Evolutionary conservation across 2,113 vertebrate species (phyloP).

Genomic region (zebrafish (Danio rerio)): GRCz12tu NC_133182.1:54417001-54417500

Average conservation of each 20-base stretch:
- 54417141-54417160: conserved; percentile 10
- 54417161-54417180: conserved; percentile 11
- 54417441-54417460: conserved; percentile 11
- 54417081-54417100: conserved; percentile 9
- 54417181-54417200: conserved; percentile 32
- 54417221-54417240: neutral
- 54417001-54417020: conserved; percentile 44
- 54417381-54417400: neutral
- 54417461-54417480: conserved; percentile 14
- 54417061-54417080: neutral
- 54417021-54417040: conserved; percentile 52
- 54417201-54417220: neutral
- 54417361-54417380: neutral
- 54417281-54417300: conserved; percentile 34
- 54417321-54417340: conserved; percentile 44
- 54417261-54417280: conserved; percentile 8
- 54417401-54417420: conserved; percentile 16
- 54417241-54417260: neutral
- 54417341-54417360: neutral
- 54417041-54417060: neutral
- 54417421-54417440: neutral
- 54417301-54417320: conserved; percentile 36
- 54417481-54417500: conserved; percentile 59
- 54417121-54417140: conserved; percentile 12
- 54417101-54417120: neutral